Base-by-base conservation (phyloP, 1,140 invertebrate species). In the Pogonomyrmex californicus region DNA sequence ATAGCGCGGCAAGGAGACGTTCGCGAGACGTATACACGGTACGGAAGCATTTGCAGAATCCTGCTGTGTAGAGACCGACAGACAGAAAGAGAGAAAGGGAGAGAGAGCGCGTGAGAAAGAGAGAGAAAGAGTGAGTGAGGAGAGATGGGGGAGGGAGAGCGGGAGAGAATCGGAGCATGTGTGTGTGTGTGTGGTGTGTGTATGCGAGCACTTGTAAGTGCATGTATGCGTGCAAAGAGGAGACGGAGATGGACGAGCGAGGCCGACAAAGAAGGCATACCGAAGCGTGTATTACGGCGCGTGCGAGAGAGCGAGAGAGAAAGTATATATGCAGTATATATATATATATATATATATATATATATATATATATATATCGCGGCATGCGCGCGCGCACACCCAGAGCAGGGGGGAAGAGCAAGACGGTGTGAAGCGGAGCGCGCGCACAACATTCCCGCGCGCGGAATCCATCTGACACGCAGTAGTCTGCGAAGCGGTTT, bases 21-120 rank as follows among this genome's bases (percentile, higher is more conserved):
- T 88, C 85, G 88, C 89, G 88, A 91, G 86, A 86, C 91, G 91
- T 91, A 89, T 91, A 92, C 91, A 93, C 90, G 92, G 92, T 93
- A 93, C 91, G 91, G 51, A 87, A 90, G 79, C 77, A 86, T 90
- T 88, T 88, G 66, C 38, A 81, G 81, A 85, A 51, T 90, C 17
- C 36, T 90, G 85, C 71, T 36, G 71, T 70, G 5, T 5, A 36
- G 49, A 63, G 79, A 82, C 70, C 63, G 62, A 86, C 78, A 60
- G 79, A 86, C 62, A 77, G 62, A 60, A 30, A 83, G 85, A 66
- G 14, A 65, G 49, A 88, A 23, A 49, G 30, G 85, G 79, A n/a
- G 47, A 38, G 56, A 38, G 36, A 3, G 23, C 23, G 23, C 23
- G 23, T 23, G 23, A 23, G 23, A 23, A 30, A 1, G 71, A 89